Evolutionary conservation across 2,113 vertebrate species (phyloP), one percentile per base, ranked within the genome.

Genomic region (Paracyprichromis sp.): DNA sequence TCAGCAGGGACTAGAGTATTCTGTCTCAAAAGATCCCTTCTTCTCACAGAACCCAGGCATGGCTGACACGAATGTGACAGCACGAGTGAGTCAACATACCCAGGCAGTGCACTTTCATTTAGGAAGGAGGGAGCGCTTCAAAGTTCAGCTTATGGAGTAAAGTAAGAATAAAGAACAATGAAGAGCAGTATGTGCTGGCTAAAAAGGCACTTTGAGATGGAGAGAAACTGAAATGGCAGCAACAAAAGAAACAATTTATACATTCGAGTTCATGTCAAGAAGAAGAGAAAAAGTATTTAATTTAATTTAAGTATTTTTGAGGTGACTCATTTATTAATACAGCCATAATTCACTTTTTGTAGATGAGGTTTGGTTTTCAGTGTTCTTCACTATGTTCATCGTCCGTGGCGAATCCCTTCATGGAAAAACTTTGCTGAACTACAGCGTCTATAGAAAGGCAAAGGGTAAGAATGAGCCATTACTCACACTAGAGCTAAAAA

Each of bases 1-100:
- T 91, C 90, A 93, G 90, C 87, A 86, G 88, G 87, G 83, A 87
- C 82, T 63, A 66, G 29, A 71, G 80, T 52, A 56, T 83, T 92
- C 50, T 61, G 57, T 85, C 87, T 93, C 45, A 81, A 85, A 90
- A 88, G 59, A 86, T 89, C 19, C 9, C 82, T 73, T 52, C 52
- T 78, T 34, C 57, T 80, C 40, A 80, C 36, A 16, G 80, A 84
- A 80, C 36, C 31, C 53, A 57, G 52, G 36, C 82, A 88, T 45
- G 79, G 80, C 76, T 88, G 83, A 59, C 80, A 84, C 50, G 61
- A 91, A 82, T 16, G 76, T 56, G 82, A 87, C 82, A 61, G 89
- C 69, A 83, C 66, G 24, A 54, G 73, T 14, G 63, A 89, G 88
- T 86, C 90, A 90, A 93, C 53, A 80, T 63, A 92, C 78, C 36